phyloP scores from a whole-genome alignment of 2,113 vertebrate species.

The Rissa tridactyla region DNA sequence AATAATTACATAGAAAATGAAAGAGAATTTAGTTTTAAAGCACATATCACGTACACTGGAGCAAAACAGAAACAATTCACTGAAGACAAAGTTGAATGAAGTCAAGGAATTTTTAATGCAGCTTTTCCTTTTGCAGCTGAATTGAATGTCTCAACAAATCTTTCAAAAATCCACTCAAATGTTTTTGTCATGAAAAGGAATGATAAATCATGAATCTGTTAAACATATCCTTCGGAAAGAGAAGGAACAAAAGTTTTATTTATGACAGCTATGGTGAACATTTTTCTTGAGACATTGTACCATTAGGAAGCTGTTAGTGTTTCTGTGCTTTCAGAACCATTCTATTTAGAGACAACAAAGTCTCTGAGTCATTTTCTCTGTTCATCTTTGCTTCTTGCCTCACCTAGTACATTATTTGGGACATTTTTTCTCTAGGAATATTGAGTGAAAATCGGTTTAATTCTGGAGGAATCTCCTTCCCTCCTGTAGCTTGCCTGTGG shows the following conservation, averaged over 20 bases:
- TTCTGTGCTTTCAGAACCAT: not conserved
- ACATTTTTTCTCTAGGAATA: not conserved
- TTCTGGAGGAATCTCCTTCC: not conserved
- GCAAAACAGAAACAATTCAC: not conserved
- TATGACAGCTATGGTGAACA: not conserved
- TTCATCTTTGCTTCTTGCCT: not conserved
- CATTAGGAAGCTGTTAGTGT: not conserved
- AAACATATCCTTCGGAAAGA: conserved; percentile 2
- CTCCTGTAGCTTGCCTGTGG: not conserved
- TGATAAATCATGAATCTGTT: not conserved
- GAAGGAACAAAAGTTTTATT: not conserved
- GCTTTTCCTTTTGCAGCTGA: not conserved
- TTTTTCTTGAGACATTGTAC: not conserved
- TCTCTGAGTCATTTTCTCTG: not conserved
- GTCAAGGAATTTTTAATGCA: not conserved
- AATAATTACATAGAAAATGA: not conserved
- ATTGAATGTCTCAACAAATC: not conserved
- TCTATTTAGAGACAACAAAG: not conserved
- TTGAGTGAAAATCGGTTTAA: not conserved
- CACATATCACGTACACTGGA: not conserved
- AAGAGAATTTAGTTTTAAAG: conserved; percentile 7
- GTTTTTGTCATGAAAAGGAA: not conserved
- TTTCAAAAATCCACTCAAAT: not conserved
- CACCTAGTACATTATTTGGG: not conserved
- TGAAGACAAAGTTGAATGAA: conserved; percentile 16